phyloP scores from a whole-genome alignment of 2,797 vertebrate species.

The Megaceryle alcyon region DNA sequence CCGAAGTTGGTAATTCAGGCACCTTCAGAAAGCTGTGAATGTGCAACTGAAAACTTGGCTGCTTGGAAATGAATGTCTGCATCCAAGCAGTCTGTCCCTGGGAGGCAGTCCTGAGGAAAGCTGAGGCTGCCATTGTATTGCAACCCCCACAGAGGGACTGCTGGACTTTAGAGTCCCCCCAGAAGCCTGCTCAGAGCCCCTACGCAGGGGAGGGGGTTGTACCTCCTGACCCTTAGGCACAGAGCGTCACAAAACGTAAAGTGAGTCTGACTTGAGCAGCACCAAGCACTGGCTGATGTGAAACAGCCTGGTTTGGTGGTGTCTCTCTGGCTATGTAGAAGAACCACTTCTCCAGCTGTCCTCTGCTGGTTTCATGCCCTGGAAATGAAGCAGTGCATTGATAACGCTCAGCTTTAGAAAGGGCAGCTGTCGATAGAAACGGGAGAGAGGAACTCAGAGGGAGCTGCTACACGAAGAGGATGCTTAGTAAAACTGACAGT shows the following conservation, averaged over 20 bases:
- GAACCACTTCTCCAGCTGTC: background rate
- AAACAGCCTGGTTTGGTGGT: background rate
- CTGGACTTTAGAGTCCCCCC: background rate
- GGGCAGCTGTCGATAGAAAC: background rate
- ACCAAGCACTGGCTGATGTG: background rate
- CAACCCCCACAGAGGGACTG: background rate
- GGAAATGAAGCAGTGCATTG: background rate
- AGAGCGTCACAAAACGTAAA: rapidly evolving
- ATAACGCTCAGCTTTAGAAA: rapidly evolving
- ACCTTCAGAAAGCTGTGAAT: background rate
- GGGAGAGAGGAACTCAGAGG: background rate
- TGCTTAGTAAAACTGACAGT: background rate
- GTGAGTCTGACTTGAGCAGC: background rate
- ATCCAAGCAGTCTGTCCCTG: background rate
- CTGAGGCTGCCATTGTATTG: background rate
- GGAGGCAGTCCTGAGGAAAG: background rate
- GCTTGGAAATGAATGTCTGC: background rate
- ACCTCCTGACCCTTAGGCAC: background rate
- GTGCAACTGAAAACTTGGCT: background rate
- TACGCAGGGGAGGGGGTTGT: background rate
- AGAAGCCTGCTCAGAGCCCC: background rate
- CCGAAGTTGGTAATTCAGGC: background rate
- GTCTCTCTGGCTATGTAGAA: background rate
- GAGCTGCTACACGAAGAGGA: background rate
- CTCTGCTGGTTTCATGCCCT: background rate